Percentiles rank a stretch among this genome's conserved stretches.
phyloP scores from a whole-genome alignment of 1,140 invertebrate genomes.

The Polypedilum pembai region DNA sequence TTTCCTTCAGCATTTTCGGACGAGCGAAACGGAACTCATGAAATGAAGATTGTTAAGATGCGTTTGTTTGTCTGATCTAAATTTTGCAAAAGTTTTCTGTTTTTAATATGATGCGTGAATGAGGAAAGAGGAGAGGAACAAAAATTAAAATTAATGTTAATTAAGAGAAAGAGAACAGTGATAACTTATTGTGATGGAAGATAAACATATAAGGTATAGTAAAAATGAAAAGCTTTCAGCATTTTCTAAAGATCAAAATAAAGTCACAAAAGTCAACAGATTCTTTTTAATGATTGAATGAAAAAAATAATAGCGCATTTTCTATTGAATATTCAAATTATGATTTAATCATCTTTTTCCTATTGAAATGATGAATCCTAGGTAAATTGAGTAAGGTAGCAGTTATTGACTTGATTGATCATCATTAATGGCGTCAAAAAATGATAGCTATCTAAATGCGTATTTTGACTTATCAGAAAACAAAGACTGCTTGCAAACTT shows the following conservation, averaged over 20 bases:
- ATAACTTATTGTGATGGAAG: too few relatives aligned
- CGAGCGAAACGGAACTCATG: not conserved
- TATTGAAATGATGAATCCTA: too few relatives aligned
- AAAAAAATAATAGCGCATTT: too few relatives aligned
- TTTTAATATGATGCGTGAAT: not conserved
- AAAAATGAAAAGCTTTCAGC: not conserved
- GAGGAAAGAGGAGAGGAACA: not conserved
- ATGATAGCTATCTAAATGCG: too few relatives aligned
- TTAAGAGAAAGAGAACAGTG: not conserved
- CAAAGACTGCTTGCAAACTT: too few relatives aligned
- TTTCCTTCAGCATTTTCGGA: slow-evolving; percentile 24
- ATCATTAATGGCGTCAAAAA: too few relatives aligned
- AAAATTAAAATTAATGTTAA: not conserved
- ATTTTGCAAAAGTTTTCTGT: not conserved
- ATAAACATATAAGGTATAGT: not conserved
- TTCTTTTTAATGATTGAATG: too few relatives aligned
- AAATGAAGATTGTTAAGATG: not conserved
- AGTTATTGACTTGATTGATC: too few relatives aligned
- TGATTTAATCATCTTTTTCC: too few relatives aligned
- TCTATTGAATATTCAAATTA: too few relatives aligned
- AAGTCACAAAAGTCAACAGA: not conserved
- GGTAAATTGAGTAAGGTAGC: too few relatives aligned
- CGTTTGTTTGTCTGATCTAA: not conserved
- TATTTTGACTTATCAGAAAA: too few relatives aligned
- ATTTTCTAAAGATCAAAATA: not conserved